A percentile compares a stretch with the other conserved stretches of the same genome.
These are phyloP conservation scores for Ophraella communa DNA, from an alignment of 2,888 invertebrate genomes.

Conservation along the genomic window DNA sequence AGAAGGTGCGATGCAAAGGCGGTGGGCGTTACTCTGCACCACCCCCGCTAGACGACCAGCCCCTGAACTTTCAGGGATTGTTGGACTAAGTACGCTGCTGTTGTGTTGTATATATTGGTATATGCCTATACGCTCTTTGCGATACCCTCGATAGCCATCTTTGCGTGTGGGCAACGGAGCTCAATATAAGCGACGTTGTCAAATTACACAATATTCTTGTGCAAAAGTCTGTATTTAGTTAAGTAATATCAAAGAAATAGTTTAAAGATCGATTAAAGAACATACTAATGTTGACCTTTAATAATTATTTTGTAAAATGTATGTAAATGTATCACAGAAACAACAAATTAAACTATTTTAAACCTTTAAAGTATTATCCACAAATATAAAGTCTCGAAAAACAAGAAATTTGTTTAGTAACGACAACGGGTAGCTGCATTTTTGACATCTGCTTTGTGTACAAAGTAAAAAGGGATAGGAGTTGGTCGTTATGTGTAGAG, in stretches of 20 bases:
- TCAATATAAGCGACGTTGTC: not conserved
- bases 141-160: not conserved
- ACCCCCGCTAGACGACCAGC: conserved; percentile 56
- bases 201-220: not conserved
- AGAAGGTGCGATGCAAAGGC: conserved; percentile 50
- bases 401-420: not conserved
- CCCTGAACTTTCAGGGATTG: conserved; percentile 46
- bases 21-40: conserved; percentile 58
- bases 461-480: too few relatives aligned
- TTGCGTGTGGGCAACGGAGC: not conserved
- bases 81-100: conserved; percentile 8
- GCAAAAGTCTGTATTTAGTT: too few relatives aligned
- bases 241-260: too few relatives aligned
- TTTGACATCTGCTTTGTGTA: not conserved
- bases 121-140: not conserved
- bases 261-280: too few relatives aligned
- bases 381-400: not conserved
- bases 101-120: not conserved
- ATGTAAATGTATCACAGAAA: too few relatives aligned
- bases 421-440: not conserved
- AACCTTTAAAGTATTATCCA: too few relatives aligned
- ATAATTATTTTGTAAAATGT: too few relatives aligned
- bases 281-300: too few relatives aligned
- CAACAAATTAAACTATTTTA: too few relatives aligned
- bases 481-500: too few relatives aligned